phyloP scores from a whole-genome alignment of 2,113 vertebrate species.

The Nycticebus coucang region DNA sequence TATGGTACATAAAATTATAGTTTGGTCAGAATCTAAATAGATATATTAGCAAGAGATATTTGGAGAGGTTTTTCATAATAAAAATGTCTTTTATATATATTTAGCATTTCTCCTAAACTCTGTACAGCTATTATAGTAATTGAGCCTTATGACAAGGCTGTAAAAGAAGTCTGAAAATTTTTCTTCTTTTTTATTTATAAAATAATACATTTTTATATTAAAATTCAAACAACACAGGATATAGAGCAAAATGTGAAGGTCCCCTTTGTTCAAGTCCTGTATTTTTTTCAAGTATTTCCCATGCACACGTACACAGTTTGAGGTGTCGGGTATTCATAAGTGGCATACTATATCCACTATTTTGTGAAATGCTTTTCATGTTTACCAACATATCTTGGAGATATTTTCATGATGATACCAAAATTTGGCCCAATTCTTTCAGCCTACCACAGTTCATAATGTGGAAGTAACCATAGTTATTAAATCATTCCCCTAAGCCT shows the following conservation, averaged over 20 bases:
- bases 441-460: background rate
- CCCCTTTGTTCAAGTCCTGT: background rate
- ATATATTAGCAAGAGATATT: background rate
- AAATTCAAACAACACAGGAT: background rate
- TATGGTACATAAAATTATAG: background rate
- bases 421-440: background rate
- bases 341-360: background rate
- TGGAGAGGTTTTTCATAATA: background rate
- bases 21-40: background rate
- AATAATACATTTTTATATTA: background rate
- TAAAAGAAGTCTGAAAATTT: background rate
- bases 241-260: background rate
- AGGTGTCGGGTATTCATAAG: background rate
- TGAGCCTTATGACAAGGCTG: background rate
- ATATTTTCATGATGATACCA: background rate
- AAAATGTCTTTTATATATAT: background rate
- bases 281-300: background rate
- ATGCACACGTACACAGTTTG: background rate
- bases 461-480: background rate
- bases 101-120: conserved; percentile 29
- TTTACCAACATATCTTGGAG: background rate
- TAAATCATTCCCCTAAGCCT: background rate
- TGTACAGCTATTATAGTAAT: background rate
- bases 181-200: background rate
- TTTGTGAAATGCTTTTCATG: background rate